Conservation (phyloP, 2,113 vertebrate genomes). For the Lagopus leucura region DNA sequence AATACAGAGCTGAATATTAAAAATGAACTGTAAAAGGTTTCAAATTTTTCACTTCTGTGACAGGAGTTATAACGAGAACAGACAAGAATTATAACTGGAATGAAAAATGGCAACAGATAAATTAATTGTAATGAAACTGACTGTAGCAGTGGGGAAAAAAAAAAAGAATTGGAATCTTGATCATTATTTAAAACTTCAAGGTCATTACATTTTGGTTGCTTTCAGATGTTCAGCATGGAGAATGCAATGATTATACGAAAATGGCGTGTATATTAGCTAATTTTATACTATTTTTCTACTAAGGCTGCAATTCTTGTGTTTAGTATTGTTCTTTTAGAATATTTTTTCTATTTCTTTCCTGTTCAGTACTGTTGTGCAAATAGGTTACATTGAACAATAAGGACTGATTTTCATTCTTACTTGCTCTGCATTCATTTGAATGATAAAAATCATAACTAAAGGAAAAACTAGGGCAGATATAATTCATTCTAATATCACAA, state of each 20-base stretch:
- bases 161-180: not conserved
- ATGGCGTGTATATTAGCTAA: not conserved
- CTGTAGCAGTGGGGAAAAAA: not conserved
- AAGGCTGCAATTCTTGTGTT: not conserved
- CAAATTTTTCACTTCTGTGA: constrained; percentile 27
- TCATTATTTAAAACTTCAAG: not conserved
- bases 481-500: constrained; percentile 17
- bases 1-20: not conserved
- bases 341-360: not conserved
- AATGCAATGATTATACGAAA: not conserved
- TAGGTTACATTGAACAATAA: not conserved
- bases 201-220: not conserved
- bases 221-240: not conserved
- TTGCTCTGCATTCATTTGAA: not conserved
- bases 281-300: not conserved
- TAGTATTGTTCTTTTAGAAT: not conserved
- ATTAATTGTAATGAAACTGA: not conserved
- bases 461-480: not conserved
- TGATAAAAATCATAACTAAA: not conserved
- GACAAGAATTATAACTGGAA: not conserved
- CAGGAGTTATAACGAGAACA: not conserved
- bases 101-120: not conserved
- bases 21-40: not conserved
- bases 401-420: constrained; percentile 3
- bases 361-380: not conserved